Evolutionary conservation across 2,113 vertebrate species (phyloP), one percentile per base, ranked within the genome.

Genomic region (Helogale parvula): DNA sequence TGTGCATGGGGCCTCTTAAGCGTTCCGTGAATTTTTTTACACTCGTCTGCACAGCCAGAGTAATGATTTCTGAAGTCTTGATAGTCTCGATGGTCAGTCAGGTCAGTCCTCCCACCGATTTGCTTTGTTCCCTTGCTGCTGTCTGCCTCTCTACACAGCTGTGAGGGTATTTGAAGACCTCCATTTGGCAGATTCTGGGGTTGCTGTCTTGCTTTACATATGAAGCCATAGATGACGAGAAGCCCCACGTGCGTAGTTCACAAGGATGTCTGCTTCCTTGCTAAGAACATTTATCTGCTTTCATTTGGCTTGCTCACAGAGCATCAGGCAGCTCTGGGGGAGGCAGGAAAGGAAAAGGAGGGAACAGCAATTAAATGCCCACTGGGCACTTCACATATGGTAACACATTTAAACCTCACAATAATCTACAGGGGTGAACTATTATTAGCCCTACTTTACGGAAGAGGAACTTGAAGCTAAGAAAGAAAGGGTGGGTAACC

Each of bases 391-490:
- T 86, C 38, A n/a, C 23, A 35, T 65, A n/a, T 0, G 10, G 76
- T 13, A 88, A 50, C 33, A 16, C 15, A 4, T n/a, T 79, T 80
- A 21, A 57, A 90, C 82, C 65, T 60, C 47, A 93, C 6, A 60
- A 1, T 47, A 71, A 93, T n/a, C 23, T 68, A 83, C 7, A 23
- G 19, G 12, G 33, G 16, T 29, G n/a, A 93, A 50, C n/a, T 41
- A 33, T 60, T 63, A 60, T 17, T 72, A 63, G 33, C 82, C 54
- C 50, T 35, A 16, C 52, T 76, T 57, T 54, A 79, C 16, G 79
- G 88, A 66, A 84, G 54, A 66, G 69, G 69, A 69, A 60, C 41
- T 31, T 77, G 89, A 91, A 71, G 81, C 31, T 21, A 91, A 38
- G 65, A 35, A 91, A 38, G 65, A 35, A 81, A 85, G n/a, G 27